phyloP scores from a whole-genome alignment of 2,888 invertebrate genomes.

The Pollenia labialis region DNA sequence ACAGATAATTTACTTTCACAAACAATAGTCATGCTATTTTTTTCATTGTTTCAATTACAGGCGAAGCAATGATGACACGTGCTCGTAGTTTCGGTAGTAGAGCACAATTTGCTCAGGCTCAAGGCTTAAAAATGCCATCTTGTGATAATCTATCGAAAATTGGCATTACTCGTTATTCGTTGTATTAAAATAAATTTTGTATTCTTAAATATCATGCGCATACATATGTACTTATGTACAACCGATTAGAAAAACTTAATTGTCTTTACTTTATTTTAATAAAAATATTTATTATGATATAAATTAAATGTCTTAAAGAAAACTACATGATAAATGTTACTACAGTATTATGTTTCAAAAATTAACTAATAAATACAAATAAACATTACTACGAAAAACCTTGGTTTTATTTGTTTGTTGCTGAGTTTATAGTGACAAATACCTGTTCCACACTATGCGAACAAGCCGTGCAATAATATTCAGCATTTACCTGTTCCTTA shows the following conservation, averaged over 20 bases:
- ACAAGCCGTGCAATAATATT: no score
- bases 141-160: conserved; percentile 89
- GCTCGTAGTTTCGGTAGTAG: conserved; percentile 96
- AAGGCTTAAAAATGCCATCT: conserved; percentile 91
- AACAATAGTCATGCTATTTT: conserved; percentile 29
- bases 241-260: not conserved
- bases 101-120: conserved; percentile 91
- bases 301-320: not conserved
- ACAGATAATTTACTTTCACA: conserved; percentile 10
- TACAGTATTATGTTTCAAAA: conserved; percentile 13
- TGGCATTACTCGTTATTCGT: conserved; percentile 78
- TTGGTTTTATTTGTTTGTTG: no score
- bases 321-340: not conserved
- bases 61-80: conserved; percentile 96
- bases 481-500: no score
- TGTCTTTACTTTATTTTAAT: conserved; percentile 18
- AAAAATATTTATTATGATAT: conserved; percentile 1
- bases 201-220: not conserved
- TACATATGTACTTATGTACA: not conserved
- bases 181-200: conserved; percentile 74
- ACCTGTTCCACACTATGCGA: no score
- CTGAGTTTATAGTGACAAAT: no score
- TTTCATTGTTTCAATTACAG: conserved; percentile 80
- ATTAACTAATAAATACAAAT: conserved; percentile 8
- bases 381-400: not conserved